Evolutionary conservation across 2,113 vertebrate species (phyloP).

Genomic region (Dicentrarchus labrax): DNA sequence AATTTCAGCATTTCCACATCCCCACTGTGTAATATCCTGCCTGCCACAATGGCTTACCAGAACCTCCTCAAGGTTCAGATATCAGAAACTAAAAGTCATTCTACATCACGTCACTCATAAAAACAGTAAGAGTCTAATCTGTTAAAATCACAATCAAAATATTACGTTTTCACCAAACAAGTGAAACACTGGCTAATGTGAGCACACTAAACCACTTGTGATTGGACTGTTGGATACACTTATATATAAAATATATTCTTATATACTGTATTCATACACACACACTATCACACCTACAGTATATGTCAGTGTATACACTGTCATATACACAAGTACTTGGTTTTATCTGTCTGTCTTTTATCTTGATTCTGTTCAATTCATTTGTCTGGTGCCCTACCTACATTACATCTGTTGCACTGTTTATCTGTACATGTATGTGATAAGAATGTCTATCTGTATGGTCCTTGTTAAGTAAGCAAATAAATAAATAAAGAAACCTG

Average conservation of each 20-base stretch:
- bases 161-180: not conserved
- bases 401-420: not conserved
- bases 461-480: not conserved
- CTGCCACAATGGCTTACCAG: not conserved
- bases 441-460: not conserved
- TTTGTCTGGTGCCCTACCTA: not conserved
- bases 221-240: not conserved
- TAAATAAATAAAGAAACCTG: not conserved
- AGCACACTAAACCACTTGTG: not conserved
- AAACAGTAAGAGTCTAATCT: too few relatives aligned
- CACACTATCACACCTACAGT: not conserved
- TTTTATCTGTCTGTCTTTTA: not conserved
- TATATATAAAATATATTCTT: not conserved
- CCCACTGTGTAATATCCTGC: conserved; percentile 5
- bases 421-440: not conserved
- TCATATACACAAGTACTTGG: not conserved
- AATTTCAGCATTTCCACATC: not conserved
- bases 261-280: not conserved
- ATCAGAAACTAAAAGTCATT: too few relatives aligned
- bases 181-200: not conserved
- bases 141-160: not conserved
- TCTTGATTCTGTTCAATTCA: not conserved
- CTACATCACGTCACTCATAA: too few relatives aligned
- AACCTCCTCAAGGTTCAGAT: too few relatives aligned
- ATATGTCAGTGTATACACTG: too few relatives aligned